phyloP scores from a whole-genome alignment of 2,797 vertebrate genomes.

The Discoglossus pictus region DNA sequence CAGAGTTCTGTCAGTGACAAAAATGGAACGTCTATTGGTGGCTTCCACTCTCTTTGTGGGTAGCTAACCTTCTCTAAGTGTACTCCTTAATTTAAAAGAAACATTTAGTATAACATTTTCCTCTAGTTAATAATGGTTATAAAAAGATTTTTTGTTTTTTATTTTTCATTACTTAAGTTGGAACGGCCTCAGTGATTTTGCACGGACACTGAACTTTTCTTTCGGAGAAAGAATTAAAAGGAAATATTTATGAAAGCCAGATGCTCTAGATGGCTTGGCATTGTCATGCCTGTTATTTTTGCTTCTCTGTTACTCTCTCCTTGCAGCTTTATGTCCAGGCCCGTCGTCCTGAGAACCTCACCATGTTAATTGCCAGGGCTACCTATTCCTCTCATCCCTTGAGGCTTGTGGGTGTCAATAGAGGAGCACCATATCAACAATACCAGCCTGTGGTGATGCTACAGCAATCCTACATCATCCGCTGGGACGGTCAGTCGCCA shows the following conservation, averaged over 20 bases:
- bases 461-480: slow-evolving; percentile 40
- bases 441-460: slow-evolving; percentile 61
- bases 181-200: slow-evolving; percentile 52
- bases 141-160: slow-evolving; percentile 56
- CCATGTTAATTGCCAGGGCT: slow-evolving; percentile 59
- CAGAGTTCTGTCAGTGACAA: too few species aligned
- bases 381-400: slow-evolving; percentile 55
- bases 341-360: slow-evolving; percentile 61
- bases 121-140: slow-evolving; percentile 40
- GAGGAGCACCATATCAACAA: slow-evolving; percentile 57
- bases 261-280: slow-evolving; percentile 40
- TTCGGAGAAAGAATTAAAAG: slow-evolving; percentile 48
- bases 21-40: too few species aligned
- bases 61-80: too few species aligned
- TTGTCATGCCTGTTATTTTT: slow-evolving; percentile 52
- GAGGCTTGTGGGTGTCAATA: slow-evolving; percentile 51
- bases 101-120: too few species aligned
- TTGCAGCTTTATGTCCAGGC: slow-evolving; percentile 67
- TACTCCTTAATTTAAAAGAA: too few species aligned
- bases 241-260: slow-evolving; percentile 54
- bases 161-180: slow-evolving; percentile 61
- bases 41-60: too few species aligned
- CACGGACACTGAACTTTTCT: slow-evolving; percentile 49
- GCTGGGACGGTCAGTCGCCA: slow-evolving; percentile 51
- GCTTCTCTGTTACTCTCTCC: slow-evolving; percentile 38